Base-by-base conservation (phyloP, 2,797 vertebrate genomes). In the Pygocentrus nattereri region DNA sequence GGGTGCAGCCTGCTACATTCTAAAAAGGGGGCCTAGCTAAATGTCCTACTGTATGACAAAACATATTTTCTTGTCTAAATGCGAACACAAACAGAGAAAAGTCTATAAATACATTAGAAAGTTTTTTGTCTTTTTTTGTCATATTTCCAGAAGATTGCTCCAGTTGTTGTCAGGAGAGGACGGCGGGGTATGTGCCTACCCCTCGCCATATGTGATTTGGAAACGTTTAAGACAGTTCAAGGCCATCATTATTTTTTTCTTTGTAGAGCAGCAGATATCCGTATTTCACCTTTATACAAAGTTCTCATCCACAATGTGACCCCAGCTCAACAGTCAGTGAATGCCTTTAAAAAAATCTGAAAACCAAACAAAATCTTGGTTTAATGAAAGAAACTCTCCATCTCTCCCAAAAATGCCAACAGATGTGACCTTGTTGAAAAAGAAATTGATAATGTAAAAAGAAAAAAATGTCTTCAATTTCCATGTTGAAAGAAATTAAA, bases 1-100 rank as follows among this genome's bases (percentile, higher is more conserved):
- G 84, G 94, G 93, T 90, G 94, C 90, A 91, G 91, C 93, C 93
- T 94, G 97, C 97, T 97, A 97, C 96, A 97, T 96, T 96, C 95
- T 97, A 96, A 92, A 90, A 93, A 93, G 86, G 91, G 87, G 93
- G 91, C 92, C 90, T 91, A 89, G 92, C 88, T 93, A 95, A 94
- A 93, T 92, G 90, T 91, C 90, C 92, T 91, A 86, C 89, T 87
- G 64, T 86, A 93, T 82, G 93, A 94, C 88, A 88, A 86, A 79
- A 93, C 91, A 79, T 86, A 90, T 92, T 87, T 86, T 94, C 91
- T 87, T 86, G 94, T 90, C 82, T 90, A 92, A 91, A 94, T 88
- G 89, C 89, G 89, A 95, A 91, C 89, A 86, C 82, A 90, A 90
- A 79, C 75, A 84, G 85, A 88, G 83, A 91, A 84, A 91, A 88